Percentiles rank a stretch among this genome's conserved stretches.
phyloP scores from a whole-genome alignment of 2,888 invertebrate species.

The Ectemnius lituratus region DNA sequence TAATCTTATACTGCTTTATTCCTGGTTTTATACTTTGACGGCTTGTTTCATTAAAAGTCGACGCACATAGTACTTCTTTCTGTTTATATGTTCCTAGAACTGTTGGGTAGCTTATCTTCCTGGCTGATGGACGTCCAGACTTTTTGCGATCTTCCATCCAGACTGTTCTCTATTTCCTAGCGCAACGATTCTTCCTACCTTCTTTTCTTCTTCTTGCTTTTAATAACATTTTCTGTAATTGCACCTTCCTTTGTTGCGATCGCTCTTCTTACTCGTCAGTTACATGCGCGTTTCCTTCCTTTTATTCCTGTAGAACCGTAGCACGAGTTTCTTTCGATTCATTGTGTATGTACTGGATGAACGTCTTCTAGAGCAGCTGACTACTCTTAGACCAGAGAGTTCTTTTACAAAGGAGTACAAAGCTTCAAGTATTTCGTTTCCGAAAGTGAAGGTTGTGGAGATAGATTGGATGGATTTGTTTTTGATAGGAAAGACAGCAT shows the following conservation, averaged over 20 bases:
- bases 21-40: constrained; percentile 9
- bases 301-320: not conserved
- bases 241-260: not conserved
- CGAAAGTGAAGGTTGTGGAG: no score
- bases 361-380: no score
- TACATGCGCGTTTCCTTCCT: not conserved
- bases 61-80: not conserved
- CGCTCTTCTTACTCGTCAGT: constrained; percentile 1
- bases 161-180: not conserved
- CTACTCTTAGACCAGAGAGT: no score
- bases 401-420: no score
- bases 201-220: not conserved
- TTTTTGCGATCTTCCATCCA: not conserved
- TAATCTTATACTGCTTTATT: not conserved
- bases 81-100: not conserved
- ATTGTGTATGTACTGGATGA: no score
- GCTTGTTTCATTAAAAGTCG: constrained; percentile 11
- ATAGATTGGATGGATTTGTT: no score
- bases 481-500: no score
- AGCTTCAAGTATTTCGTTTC: no score
- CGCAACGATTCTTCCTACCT: not conserved
- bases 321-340: no score
- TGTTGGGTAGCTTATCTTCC: not conserved
- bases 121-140: no score
- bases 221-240: not conserved